Percentiles rank a stretch among this genome's conserved stretches.
Conservation (phyloP, 1,140 invertebrate species). For the Lucilia cuprina region DNA sequence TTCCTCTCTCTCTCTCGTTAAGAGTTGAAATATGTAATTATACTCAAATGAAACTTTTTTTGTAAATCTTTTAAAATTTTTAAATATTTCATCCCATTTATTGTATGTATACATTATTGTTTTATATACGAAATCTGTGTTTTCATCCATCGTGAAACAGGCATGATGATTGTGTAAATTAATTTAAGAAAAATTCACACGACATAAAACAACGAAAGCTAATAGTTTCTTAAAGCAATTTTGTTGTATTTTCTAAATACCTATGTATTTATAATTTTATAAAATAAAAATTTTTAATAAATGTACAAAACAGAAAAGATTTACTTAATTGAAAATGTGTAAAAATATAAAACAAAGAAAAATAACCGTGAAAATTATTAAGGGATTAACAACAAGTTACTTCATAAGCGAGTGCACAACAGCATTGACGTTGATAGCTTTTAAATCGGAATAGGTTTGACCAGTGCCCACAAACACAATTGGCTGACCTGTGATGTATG, state of each 20-base stretch:
- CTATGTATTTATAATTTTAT: slow-evolving; percentile 31
- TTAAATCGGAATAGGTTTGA: slow-evolving; percentile 98
- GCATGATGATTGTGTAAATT: neutral
- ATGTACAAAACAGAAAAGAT: slow-evolving; percentile 35
- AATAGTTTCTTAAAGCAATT: neutral
- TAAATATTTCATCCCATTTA: neutral
- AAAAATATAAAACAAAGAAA: slow-evolving; percentile 23
- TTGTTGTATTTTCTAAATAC: slow-evolving; percentile 3
- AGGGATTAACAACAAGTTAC: slow-evolving; percentile 62
- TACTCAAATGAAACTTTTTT: too few species aligned
- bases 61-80: too few species aligned
- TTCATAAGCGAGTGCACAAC: slow-evolving; percentile 97
- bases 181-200: neutral
- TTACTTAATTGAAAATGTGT: neutral
- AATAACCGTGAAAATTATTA: neutral
- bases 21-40: too few species aligned
- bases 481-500: slow-evolving; percentile 99
- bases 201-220: neutral
- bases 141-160: too few species aligned
- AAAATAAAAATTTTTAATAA: slow-evolving; percentile 42
- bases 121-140: neutral
- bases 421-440: slow-evolving; percentile 95
- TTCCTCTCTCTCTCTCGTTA: too few species aligned
- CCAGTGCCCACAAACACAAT: slow-evolving; percentile 99
- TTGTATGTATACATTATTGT: neutral